phyloP scores from a whole-genome alignment of 2,797 vertebrate species.

The Eulemur albifrons region DNA sequence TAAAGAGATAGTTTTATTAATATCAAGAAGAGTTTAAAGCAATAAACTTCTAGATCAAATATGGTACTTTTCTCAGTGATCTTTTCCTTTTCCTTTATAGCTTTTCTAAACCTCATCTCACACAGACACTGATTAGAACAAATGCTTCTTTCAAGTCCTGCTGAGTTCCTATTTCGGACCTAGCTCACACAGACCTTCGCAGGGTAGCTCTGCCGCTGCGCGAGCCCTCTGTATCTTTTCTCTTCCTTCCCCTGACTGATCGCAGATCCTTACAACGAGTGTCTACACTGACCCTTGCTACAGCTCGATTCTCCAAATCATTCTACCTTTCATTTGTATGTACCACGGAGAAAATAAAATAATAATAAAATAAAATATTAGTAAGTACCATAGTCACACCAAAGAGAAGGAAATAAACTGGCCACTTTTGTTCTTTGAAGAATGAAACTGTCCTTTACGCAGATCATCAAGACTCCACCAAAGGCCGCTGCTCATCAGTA shows the following conservation, averaged over 20 bases:
- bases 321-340: background rate
- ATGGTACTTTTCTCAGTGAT: background rate
- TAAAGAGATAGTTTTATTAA: slow-evolving; percentile 26
- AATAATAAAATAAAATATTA: background rate
- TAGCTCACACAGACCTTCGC: background rate
- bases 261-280: background rate
- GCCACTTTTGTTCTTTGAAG: background rate
- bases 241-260: background rate
- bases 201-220: too few relatives aligned
- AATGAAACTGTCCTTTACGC: background rate
- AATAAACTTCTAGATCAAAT: slow-evolving; percentile 23
- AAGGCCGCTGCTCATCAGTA: background rate
- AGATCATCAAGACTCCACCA: background rate
- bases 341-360: background rate
- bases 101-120: background rate
- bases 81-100: background rate
- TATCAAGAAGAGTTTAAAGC: slow-evolving; percentile 1
- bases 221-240: background rate
- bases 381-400: background rate
- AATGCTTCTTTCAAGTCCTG: background rate
- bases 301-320: background rate
- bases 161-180: background rate
- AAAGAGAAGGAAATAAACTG: background rate
- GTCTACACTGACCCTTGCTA: background rate
- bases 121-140: background rate